Base-by-base conservation (phyloP, 2,888 invertebrate species). In the Rhorus exstirpatorius region DNA sequence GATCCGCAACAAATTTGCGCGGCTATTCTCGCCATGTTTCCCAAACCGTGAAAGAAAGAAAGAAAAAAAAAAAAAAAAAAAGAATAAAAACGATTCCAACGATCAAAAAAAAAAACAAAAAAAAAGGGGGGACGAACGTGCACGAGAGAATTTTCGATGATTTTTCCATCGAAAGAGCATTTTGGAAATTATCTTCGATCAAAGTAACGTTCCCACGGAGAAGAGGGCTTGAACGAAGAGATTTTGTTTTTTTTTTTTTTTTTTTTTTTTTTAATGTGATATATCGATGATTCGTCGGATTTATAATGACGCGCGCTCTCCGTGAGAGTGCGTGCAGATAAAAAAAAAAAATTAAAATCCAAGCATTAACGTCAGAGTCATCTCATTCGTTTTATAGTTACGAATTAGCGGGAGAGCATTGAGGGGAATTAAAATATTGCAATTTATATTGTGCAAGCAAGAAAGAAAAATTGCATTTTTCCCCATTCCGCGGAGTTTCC, bases 1-100 rank as follows among this genome's bases (percentile, higher is more conserved):
- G 97, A 98, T 93, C 96, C 98, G 8, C 97, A 98, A 93, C 96
- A 96, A 87, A 97, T 98, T 92, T 98, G 98, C 93, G 97, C 97
- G 44, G 96, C 97, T 83, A 97, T 98, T 86, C 93, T 98, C 87
- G 95, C 96, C 81, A 96, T 97, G 94, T 97, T 95, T 91, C 95
- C 95, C 51, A 94, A 95, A 90, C 93, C 93, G 82, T 94, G 85
- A 75, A 35, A 51, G 24, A 7, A 19, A 24, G 14, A 19, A 19
- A 4, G 46, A 44, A 1, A 14, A 41, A 35, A 8, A 72, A 24
- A 12, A 19, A n/a, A 68, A 61, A 49, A 85, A 71, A 83, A 76
- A 75, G 84, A 86, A n/a, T n/a, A n/a, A n/a, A n/a, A n/a, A 19
- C 24, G 8, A 60, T 51, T 44, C 44, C 21, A 12, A 46, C 38